These are phyloP conservation scores for Formica aserva DNA, from an alignment of 2,888 invertebrate species.

Conservation along the genomic window DNA sequence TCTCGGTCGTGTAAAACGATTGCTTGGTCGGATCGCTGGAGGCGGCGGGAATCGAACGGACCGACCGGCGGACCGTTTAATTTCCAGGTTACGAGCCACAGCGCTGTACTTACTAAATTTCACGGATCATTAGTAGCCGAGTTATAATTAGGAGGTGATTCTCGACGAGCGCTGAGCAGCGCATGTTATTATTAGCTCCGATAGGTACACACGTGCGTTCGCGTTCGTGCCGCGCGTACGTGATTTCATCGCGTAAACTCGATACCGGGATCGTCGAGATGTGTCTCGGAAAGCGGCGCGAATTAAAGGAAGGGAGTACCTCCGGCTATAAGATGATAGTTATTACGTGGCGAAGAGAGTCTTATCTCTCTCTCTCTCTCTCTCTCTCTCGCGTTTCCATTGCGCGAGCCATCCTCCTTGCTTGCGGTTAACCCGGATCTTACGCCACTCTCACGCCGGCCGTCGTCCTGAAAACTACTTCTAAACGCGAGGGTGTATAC, in stretches of 20 bases:
- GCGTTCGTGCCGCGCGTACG: slow-evolving; percentile 32
- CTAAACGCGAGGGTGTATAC: slow-evolving; percentile 70
- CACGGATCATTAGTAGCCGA: slow-evolving; percentile 60
- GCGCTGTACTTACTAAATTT: slow-evolving; percentile 35
- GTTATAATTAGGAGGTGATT: slow-evolving; percentile 57
- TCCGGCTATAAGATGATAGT: slow-evolving; percentile 45
- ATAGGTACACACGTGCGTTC: slow-evolving; percentile 47
- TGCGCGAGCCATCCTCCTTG: slow-evolving; percentile 49
- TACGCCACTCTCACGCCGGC: slow-evolving; percentile 54
- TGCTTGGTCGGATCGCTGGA: slow-evolving; percentile 51
- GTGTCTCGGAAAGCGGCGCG: slow-evolving; percentile 45
- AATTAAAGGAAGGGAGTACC: slow-evolving; percentile 50
- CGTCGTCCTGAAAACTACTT: slow-evolving; percentile 64
- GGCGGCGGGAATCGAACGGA: neutral
- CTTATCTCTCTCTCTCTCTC: neutral
- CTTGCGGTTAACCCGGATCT: slow-evolving; percentile 59
- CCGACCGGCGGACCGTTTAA: slow-evolving; percentile 45
- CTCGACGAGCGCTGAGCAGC: slow-evolving; percentile 55
- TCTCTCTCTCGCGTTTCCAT: neutral
- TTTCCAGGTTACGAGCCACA: slow-evolving; percentile 41
- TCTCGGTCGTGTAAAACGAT: slow-evolving; percentile 62
- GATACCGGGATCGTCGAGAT: slow-evolving; percentile 24
- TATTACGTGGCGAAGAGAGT: slow-evolving; percentile 37
- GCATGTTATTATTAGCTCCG: slow-evolving; percentile 59
- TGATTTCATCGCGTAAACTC: slow-evolving; percentile 47